Evolutionary conservation across 2,888 invertebrate species (phyloP).

Genomic region (Stictocephala bisonia): DNA sequence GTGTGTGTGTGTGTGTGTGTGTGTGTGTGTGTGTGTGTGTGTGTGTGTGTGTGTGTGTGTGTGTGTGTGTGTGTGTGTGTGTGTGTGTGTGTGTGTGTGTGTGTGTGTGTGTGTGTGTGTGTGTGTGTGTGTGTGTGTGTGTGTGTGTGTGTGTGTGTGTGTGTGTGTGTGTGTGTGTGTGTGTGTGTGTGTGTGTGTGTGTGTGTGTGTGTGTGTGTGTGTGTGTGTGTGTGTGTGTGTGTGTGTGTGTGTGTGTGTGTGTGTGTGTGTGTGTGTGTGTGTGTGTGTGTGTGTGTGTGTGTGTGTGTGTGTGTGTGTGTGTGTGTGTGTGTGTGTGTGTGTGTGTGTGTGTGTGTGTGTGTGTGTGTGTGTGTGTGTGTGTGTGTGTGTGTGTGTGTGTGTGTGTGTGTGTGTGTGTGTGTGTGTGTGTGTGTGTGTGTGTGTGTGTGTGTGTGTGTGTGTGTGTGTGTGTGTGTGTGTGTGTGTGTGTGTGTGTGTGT

Average conservation of each 20-base stretch:
- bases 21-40: slow-evolving; percentile 9
- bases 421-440: slow-evolving; percentile 13
- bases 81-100: slow-evolving; percentile 6
- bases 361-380: slow-evolving; percentile 9
- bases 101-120: slow-evolving; percentile 13
- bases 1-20: slow-evolving; percentile 13
- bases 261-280: slow-evolving; percentile 9
- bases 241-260: no score
- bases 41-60: slow-evolving; percentile 13
- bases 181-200: slow-evolving; percentile 13
- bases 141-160: neutral
- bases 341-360: slow-evolving; percentile 7
- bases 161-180: slow-evolving; percentile 7
- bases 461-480: slow-evolving; percentile 13
- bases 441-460: slow-evolving; percentile 13
- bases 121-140: slow-evolving; percentile 13
- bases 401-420: slow-evolving; percentile 9
- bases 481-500: no score
- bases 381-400: slow-evolving; percentile 13
- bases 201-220: slow-evolving; percentile 9
- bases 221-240: slow-evolving; percentile 9
- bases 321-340: neutral
- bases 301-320: neutral
- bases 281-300: slow-evolving; percentile 9
- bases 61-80: slow-evolving; percentile 8